Evolutionary conservation across 1,140 invertebrate species (phyloP), one percentile per base, ranked within the genome.

Genomic region (Drosophila chauvacae): DNA sequence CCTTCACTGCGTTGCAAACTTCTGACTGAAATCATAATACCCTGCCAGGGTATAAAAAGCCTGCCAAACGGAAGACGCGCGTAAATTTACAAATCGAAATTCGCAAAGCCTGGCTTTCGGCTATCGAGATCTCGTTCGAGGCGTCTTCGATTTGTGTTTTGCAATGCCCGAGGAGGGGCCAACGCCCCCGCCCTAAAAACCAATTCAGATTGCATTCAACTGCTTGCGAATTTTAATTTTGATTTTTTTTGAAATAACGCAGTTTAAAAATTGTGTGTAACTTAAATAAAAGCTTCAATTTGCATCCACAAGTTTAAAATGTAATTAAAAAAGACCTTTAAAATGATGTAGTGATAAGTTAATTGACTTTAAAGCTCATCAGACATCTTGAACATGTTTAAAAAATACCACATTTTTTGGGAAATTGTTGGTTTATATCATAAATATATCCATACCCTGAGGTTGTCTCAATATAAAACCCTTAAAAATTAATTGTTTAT

Each of bases 11-110:
- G n/a, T n/a, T n/a, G n/a, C n/a, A n/a, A n/a, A n/a, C n/a, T n/a
- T n/a, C n/a, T n/a, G n/a, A n/a, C n/a, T n/a, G n/a, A n/a, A n/a
- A n/a, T n/a, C n/a, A n/a, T n/a, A n/a, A n/a, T n/a, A n/a, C n/a
- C n/a, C n/a, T n/a, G n/a, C n/a, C n/a, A n/a, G n/a, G n/a, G n/a
- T n/a, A n/a, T n/a, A n/a, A n/a, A 62, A 37, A 23, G 20, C 35
- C 62, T 83, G 80, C 44, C 69, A 83, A 83, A 56, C 42, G 61
- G 26, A 65, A 76, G 83, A 79, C 82, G 83, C 79, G 79, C 70
- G 28, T 68, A 64, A 84, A 83, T 83, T 83, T 64, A 66, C 53
- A 86, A 86, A 82, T 68, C 53, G 53, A 51, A 55, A 44, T 64
- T 62, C 48, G 74, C 64, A 69, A 68, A 77, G 81, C 69, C 66